Conservation (phyloP, 1,140 invertebrate genomes). For the Magallana ariakensis region DNA sequence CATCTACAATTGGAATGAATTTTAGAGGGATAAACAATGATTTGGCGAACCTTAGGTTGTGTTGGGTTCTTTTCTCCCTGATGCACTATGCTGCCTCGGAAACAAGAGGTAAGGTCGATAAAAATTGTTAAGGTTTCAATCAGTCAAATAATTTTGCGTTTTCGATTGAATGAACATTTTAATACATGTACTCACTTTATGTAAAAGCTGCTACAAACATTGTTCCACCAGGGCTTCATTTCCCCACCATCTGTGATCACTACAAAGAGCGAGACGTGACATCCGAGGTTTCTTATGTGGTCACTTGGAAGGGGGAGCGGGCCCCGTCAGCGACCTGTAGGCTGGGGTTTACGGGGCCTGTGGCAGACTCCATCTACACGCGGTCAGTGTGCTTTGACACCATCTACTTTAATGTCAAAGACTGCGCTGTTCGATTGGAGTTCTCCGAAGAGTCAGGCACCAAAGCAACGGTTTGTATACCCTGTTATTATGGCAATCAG, state of each 20-base stretch:
- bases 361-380: neutral
- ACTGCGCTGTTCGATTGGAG: neutral
- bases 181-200: too few relatives aligned
- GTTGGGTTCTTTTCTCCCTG: too few relatives aligned
- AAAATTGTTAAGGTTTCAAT: too few relatives aligned
- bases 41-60: too few relatives aligned
- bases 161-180: too few relatives aligned
- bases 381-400: conserved; percentile 1
- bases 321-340: neutral
- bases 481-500: neutral
- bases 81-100: too few relatives aligned
- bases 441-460: neutral
- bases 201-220: too few relatives aligned
- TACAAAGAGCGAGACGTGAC: neutral
- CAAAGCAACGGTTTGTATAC: neutral
- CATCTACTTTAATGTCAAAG: neutral
- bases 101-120: too few relatives aligned
- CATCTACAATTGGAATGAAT: too few relatives aligned
- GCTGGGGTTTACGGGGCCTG: neutral
- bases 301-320: neutral
- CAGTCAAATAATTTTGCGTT: too few relatives aligned
- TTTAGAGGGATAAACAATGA: too few relatives aligned
- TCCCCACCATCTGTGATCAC: neutral
- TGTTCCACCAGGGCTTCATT: neutral
- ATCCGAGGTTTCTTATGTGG: neutral